Conservation (phyloP, 2,113 vertebrate species). For the Epinephelus moara region DNA sequence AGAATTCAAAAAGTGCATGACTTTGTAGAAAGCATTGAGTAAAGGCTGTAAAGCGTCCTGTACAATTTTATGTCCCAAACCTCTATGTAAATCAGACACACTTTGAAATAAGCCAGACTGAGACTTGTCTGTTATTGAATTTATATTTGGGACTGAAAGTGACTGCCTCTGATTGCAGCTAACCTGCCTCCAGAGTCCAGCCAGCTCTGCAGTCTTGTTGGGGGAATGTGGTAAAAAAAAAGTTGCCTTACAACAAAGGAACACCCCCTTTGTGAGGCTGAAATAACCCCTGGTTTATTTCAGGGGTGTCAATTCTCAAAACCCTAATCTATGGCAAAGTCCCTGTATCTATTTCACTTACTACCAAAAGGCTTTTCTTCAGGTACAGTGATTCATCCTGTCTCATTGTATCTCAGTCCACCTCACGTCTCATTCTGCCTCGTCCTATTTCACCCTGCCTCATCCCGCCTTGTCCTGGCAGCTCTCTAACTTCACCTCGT, state of each 20-base stretch:
- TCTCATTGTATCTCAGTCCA: constrained; percentile 22
- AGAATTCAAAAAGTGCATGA: no score
- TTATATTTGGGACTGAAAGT: background rate
- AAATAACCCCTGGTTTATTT: constrained; percentile 19
- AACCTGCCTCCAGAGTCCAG: background rate
- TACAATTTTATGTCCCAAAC: no score
- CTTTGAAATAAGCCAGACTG: no score
- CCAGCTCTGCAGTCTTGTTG: background rate
- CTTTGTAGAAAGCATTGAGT: no score
- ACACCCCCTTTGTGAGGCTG: background rate
- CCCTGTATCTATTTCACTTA: constrained; percentile 27
- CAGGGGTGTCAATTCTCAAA: constrained; percentile 6
- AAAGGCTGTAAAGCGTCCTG: no score
- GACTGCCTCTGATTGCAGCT: background rate
- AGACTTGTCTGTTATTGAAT: no score
- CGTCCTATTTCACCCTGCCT: constrained; percentile 7
- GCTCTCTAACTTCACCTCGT: constrained; percentile 17
- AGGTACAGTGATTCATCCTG: constrained; percentile 18
- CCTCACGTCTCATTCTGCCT: constrained; percentile 27
- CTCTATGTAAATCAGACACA: no score
- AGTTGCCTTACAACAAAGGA: background rate
- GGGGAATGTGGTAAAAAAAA: background rate
- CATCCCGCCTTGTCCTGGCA: background rate
- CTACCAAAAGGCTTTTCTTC: constrained; percentile 20
- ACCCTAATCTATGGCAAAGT: background rate